Percentiles rank a stretch among this genome's conserved stretches.
Conservation (phyloP, 2,888 invertebrate genomes). For the Amaurobius ferox region DNA sequence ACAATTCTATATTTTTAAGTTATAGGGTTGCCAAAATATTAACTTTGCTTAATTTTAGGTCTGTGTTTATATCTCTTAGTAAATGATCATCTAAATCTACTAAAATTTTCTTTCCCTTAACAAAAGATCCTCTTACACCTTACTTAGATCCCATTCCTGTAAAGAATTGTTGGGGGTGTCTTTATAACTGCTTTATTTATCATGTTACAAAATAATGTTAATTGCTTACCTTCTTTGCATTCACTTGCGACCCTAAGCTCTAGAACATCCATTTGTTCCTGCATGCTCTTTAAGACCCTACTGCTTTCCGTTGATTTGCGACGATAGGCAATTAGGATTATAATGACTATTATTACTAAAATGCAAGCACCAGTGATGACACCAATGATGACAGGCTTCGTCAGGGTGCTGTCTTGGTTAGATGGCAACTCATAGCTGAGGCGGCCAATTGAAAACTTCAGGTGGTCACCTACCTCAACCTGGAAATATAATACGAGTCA, state of each 20-base stretch:
- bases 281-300: slow-evolving; percentile 97
- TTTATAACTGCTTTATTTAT: no score
- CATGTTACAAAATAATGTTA: no score
- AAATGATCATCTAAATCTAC: no score
- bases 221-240: slow-evolving; percentile 84
- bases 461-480: slow-evolving; percentile 85
- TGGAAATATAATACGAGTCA: no score
- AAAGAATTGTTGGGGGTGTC: not conserved
- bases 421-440: slow-evolving; percentile 84
- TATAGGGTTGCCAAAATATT: no score
- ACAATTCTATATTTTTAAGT: no score
- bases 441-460: slow-evolving; percentile 90
- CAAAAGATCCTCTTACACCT: no score
- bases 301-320: slow-evolving; percentile 97
- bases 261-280: slow-evolving; percentile 99
- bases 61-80: no score
- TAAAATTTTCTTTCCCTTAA: no score
- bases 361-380: slow-evolving; percentile 77
- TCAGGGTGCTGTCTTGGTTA: slow-evolving; percentile 81
- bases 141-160: not conserved
- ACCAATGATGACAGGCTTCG: slow-evolving; percentile 85
- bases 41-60: no score
- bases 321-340: slow-evolving; percentile 93
- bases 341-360: slow-evolving; percentile 84
- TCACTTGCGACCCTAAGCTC: slow-evolving; percentile 97